phyloP scores from a whole-genome alignment of 1,140 invertebrate genomes.

The Eurosta solidaginis region DNA sequence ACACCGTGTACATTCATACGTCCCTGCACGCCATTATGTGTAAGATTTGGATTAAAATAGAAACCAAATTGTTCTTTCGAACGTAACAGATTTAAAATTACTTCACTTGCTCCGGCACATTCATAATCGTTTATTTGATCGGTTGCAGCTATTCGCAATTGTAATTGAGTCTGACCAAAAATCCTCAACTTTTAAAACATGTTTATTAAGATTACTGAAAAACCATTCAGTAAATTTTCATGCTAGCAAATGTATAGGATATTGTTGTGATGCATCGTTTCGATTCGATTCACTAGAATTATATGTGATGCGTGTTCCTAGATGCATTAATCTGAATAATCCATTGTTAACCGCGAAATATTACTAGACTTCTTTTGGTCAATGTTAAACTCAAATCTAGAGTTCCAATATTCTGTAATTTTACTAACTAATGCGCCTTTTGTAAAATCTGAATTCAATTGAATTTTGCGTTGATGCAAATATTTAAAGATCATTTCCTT shows the following conservation, averaged over 20 bases:
- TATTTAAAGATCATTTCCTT: constrained; percentile 62
- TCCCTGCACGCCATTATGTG: constrained; percentile 63
- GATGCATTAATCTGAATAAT: background rate
- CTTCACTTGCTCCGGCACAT: constrained; percentile 34
- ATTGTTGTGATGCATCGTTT: constrained; percentile 28
- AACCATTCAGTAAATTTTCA: constrained; percentile 68
- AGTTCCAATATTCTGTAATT: constrained; percentile 59
- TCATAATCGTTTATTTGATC: constrained; percentile 38
- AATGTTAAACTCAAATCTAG: background rate
- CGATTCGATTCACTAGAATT: constrained; percentile 18
- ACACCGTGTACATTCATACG: constrained; percentile 66
- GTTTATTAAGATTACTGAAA: constrained; percentile 64
- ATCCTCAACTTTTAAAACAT: constrained; percentile 61
- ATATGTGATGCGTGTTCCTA: background rate
- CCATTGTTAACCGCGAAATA: background rate
- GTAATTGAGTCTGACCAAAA: constrained; percentile 63
- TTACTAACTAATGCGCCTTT: constrained; percentile 61
- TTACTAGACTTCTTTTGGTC: background rate
- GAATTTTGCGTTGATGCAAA: constrained; percentile 55
- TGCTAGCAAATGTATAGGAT: constrained; percentile 60
- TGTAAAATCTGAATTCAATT: constrained; percentile 56
- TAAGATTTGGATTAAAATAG: constrained; percentile 67
- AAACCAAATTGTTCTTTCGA: constrained; percentile 59
- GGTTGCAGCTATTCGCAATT: constrained; percentile 40
- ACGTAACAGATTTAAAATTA: constrained; percentile 37